Conservation (phyloP, 2,888 invertebrate genomes). For the Arrhopalites spinosus region DNA sequence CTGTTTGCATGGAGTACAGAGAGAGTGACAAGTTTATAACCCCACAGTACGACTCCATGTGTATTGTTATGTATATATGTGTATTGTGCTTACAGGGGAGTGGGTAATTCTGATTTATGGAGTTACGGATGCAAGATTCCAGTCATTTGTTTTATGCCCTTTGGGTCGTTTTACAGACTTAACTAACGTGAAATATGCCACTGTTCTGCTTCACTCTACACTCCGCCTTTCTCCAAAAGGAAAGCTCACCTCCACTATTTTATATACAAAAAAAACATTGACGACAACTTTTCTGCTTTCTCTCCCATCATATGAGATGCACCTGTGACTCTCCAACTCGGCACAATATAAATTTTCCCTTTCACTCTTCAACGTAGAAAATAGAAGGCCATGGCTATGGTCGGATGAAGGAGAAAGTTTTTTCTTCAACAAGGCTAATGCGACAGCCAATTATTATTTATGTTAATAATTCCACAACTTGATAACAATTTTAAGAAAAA, state of each 20-base stretch:
- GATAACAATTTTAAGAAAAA: too few relatives aligned
- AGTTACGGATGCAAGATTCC: conserved; percentile 11
- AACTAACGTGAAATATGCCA: too few relatives aligned
- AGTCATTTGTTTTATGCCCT: conserved; percentile 28
- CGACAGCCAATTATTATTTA: too few relatives aligned
- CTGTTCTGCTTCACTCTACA: neutral
- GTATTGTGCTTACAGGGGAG: neutral
- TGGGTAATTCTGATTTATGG: conserved; percentile 16
- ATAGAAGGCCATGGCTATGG: neutral
- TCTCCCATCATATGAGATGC: too few relatives aligned
- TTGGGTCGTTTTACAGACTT: neutral
- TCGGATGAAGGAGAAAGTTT: neutral
- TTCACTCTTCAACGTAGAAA: neutral
- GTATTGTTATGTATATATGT: neutral
- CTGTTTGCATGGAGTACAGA: conserved; percentile 28
- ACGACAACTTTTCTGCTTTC: too few relatives aligned
- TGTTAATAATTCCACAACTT: too few relatives aligned
- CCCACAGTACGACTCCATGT: neutral
- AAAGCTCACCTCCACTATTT: too few relatives aligned
- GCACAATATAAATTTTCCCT: neutral
- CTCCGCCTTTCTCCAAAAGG: neutral
- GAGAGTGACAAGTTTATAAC: conserved; percentile 24
- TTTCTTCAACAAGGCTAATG: neutral
- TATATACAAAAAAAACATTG: too few relatives aligned
- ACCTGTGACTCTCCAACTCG: neutral